Conservation (phyloP, 2,113 vertebrate species). For the Coryphaenoides rupestris region DNA sequence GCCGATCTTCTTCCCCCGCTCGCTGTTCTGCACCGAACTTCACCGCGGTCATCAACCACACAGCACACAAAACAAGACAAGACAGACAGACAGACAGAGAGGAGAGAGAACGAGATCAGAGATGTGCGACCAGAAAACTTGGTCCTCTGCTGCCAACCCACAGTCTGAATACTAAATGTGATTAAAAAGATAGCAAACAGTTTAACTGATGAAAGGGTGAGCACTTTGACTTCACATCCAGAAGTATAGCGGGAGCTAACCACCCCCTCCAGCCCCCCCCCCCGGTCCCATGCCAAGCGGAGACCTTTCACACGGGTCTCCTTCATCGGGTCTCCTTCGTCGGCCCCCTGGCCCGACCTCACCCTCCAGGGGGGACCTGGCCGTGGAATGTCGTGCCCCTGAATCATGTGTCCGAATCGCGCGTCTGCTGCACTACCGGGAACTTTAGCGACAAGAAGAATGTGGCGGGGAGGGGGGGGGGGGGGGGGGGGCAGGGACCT, state of each 20-base stretch:
- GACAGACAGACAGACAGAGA: not conserved
- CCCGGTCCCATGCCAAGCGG: not conserved
- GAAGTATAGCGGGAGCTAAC: not conserved
- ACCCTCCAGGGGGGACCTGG: no score
- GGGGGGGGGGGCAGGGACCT: no score
- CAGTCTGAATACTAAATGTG: not conserved
- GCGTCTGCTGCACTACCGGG: not conserved
- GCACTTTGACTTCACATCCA: no score
- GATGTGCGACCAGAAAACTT: not conserved
- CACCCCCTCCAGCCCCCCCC: not conserved
- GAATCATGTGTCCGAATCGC: conserved; percentile 5
- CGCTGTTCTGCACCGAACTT: conserved; percentile 97
- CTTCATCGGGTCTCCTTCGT: conserved; percentile 34
- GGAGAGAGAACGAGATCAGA: not conserved
- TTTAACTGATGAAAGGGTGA: no score
- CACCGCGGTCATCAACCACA: conserved; percentile 20
- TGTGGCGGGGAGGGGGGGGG: no score
- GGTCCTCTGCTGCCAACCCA: not conserved
- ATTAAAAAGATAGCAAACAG: no score
- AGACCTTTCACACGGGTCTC: conserved; percentile 31
- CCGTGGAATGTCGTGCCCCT: conserved; percentile 16
- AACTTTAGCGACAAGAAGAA: no score
- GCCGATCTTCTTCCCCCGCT: conserved; percentile 93
- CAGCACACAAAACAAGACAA: not conserved
- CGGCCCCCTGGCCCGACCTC: not conserved